Base-by-base conservation (phyloP, 2,113 vertebrate species). In the Pelodiscus sinensis region DNA sequence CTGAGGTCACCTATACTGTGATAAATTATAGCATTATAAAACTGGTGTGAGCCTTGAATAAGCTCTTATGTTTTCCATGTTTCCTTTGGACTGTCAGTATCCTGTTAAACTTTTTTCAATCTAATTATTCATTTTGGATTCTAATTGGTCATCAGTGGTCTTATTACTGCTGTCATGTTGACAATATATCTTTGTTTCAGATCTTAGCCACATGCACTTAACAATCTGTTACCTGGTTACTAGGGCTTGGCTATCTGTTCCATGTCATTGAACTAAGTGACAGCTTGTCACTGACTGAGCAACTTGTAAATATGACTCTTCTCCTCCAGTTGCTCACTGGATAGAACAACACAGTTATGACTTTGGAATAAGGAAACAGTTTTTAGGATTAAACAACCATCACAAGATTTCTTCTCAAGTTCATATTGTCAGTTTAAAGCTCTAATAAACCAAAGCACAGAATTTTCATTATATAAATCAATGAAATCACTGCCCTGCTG, bases 211-310 rank as follows among this genome's bases (percentile, higher is more conserved):
- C 81, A 81, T 86, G 78, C 84, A 94, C 90, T 91, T 89, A 93
- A 81, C 92, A 96, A 79, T 35, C 1, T 89, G 92, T 97, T 97
- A 94, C 92, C 91, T 97, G 95, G 90, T 89, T 97, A 92, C 88
- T 79, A 94, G 92, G 95, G 90, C 96, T 88, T 86, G 94, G 87
- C 88, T 86, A 90, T 96, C 93, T 95, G 91, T 91, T 96, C 81
- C 22, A 8, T 83, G 58, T 90, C 94, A 96, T 24, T 94, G 85
- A 55, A 62, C 90, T 92, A 94, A 90, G 79, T 89, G 91, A 92
- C 90, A 90, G 52, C 79, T 90, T 94, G 71, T 82, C 65, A 81
- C 18, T 7, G 3, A 73, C 57, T 68, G 82, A 55, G 68, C 24
- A 14, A 52, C 60, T 84, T 91, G 55, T 57, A 86, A 0, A 0